Base-by-base conservation (phyloP, 1,140 invertebrate genomes). In the Globodera ellingtonae region DNA sequence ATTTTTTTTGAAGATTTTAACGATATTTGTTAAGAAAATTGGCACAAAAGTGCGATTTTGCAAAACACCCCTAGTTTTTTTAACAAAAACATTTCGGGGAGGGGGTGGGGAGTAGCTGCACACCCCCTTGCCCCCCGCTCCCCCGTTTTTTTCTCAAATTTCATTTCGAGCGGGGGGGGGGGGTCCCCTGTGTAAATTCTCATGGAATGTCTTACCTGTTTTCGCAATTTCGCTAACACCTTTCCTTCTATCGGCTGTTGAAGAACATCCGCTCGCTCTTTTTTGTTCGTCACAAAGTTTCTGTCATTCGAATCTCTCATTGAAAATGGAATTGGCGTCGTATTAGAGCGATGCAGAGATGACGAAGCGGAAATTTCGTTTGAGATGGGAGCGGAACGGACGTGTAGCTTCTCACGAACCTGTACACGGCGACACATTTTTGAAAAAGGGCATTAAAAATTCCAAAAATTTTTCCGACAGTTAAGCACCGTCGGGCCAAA, bases 291-390 rank as follows among this genome's bases (percentile, higher is more conserved):
- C 56, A 13, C 56, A 62, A 18, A 0, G 56, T 62, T 62, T 62
- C 15, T 62, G 56, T 62, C 56, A 18, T 62, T 62, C 18, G 56
- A 15, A 62, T 10, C 18, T 62, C 56, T 13, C 10, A 15, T 18
- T 18, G 67, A 70, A 70, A 70, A 47, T 5, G 67, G 35, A 70
- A 10, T 70, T 35, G 67, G 46, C 67, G 67, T 47, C 24, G 67
- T 70, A 70, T 70, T 70, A 10, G 67, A 70, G 13, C 67, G 67
- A 47, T 70, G n/a, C 67, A 70, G n/a, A 67, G 66, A 21, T 18
- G 66, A 21, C 13, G 67, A 44, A 35, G 67, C 8, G 67, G 67
- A 70, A 44, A 18, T 10, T 6, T 10, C 0, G 67, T 44, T 15
- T 9, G 67, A 70, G 10, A 10, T 44, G 46, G 67, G 6, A 15